Conservation (phyloP, 1,140 invertebrate genomes). For the Thaumetopoea pityocampa region DNA sequence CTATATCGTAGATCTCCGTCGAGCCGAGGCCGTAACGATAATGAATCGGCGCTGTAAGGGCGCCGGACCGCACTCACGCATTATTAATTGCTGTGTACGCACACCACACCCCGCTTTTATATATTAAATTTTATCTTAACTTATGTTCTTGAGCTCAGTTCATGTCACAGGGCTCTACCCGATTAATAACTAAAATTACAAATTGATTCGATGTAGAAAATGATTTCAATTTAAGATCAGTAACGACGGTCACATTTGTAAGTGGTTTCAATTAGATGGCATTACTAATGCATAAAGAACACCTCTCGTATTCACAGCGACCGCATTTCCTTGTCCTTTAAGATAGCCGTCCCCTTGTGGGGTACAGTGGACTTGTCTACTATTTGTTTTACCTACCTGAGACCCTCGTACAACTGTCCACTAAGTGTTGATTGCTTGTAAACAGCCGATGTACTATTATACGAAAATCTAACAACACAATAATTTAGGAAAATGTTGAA, state of each 20-base stretch:
- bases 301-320: slow-evolving; percentile 37
- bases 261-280: slow-evolving; percentile 57
- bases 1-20: slow-evolving; percentile 68
- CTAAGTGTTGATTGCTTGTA: slow-evolving; percentile 70
- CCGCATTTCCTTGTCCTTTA: slow-evolving; percentile 59
- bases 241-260: slow-evolving; percentile 42
- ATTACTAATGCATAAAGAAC: slow-evolving; percentile 69
- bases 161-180: neutral
- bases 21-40: slow-evolving; percentile 64
- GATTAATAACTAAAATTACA: slow-evolving; percentile 9
- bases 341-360: slow-evolving; percentile 54
- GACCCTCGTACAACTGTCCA: slow-evolving; percentile 62
- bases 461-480: too few relatives aligned
- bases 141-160: slow-evolving; percentile 6
- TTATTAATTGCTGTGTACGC: slow-evolving; percentile 61
- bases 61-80: slow-evolving; percentile 59
- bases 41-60: slow-evolving; percentile 66
- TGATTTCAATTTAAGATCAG: slow-evolving; percentile 39
- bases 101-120: slow-evolving; percentile 33
- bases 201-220: neutral
- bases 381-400: slow-evolving; percentile 63
- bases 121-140: slow-evolving; percentile 26
- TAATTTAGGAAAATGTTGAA: too few relatives aligned
- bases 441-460: slow-evolving; percentile 54
- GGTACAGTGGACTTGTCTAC: slow-evolving; percentile 48